Percentiles rank a stretch among this genome's conserved stretches.
These are phyloP conservation scores for Bombus terrestris DNA, from an alignment of 1,140 invertebrate species.

Conservation along the genomic window DNA sequence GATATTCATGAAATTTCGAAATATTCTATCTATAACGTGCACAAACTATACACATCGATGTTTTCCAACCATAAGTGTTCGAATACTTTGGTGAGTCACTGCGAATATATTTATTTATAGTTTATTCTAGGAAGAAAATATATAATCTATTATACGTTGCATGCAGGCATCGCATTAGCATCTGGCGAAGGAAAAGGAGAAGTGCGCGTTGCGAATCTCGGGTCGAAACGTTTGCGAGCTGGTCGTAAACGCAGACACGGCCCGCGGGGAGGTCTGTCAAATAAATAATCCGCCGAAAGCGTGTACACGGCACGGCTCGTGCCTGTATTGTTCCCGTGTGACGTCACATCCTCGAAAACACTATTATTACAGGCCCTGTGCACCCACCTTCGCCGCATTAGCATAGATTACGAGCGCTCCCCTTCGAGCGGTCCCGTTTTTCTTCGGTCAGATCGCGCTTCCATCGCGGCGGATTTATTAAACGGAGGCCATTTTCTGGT, in stretches of 20 bases:
- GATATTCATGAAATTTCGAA: too few relatives aligned
- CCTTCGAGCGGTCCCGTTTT: conserved; percentile 54
- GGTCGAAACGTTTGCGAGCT: conserved; percentile 41
- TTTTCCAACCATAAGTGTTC: too few relatives aligned
- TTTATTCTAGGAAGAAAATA: neutral
- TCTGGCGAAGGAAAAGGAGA: neutral
- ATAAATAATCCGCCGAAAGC: conserved; percentile 72
- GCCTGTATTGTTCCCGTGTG: conserved; percentile 48
- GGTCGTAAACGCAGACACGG: conserved; percentile 58
- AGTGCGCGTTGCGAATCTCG: neutral
- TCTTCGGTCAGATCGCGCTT: conserved; percentile 47
- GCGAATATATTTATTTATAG: neutral
- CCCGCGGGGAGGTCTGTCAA: conserved; percentile 64
- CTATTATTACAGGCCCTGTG: conserved; percentile 62
- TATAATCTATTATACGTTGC: neutral
- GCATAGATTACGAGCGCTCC: conserved; percentile 65
- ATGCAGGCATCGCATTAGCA: neutral
- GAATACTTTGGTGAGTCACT: neutral
- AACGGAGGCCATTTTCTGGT: conserved; percentile 6
- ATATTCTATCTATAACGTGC: too few relatives aligned
- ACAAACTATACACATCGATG: too few relatives aligned
- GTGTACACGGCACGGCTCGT: neutral
- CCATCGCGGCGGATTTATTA: conserved; percentile 37
- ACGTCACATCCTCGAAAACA: conserved; percentile 70
- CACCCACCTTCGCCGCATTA: conserved; percentile 67